Evolutionary conservation across 2,113 vertebrate genomes (phyloP).

Genomic region (Argyrosomus japonicus): DNA sequence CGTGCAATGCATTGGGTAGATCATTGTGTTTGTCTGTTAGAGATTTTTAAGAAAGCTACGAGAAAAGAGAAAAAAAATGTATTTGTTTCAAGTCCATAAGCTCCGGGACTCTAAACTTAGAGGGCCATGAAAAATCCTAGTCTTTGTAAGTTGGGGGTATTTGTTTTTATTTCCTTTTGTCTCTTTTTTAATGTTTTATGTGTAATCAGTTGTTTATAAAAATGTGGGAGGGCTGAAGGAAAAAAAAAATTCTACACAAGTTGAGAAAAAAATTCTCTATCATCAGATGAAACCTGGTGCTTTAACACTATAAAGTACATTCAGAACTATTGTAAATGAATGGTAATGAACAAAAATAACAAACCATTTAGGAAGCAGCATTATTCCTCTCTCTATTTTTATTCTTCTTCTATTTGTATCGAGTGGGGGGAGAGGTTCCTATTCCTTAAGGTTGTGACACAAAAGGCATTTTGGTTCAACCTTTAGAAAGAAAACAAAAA

Average conservation of each 20-base stretch:
- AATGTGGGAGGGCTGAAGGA: slow-evolving; percentile 87
- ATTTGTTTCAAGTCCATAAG: slow-evolving; percentile 86
- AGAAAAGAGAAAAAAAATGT: slow-evolving; percentile 84
- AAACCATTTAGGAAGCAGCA: slow-evolving; percentile 81
- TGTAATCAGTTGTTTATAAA: slow-evolving; percentile 87
- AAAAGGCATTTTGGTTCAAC: slow-evolving; percentile 86
- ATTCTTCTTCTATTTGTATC: slow-evolving; percentile 84
- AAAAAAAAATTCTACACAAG: slow-evolving; percentile 82
- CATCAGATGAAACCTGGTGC: slow-evolving; percentile 82
- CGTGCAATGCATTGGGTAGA: slow-evolving; percentile 90
- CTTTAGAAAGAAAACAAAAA: slow-evolving; percentile 64
- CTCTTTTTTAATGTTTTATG: slow-evolving; percentile 85
- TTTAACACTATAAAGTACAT: slow-evolving; percentile 86
- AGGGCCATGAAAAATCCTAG: slow-evolving; percentile 86
- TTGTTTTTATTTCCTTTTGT: slow-evolving; percentile 84
- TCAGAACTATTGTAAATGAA: slow-evolving; percentile 84
- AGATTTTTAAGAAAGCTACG: slow-evolving; percentile 87
- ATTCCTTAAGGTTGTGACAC: slow-evolving; percentile 82
- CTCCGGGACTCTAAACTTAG: slow-evolving; percentile 88
- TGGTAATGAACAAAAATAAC: slow-evolving; percentile 84
- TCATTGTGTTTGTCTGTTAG: slow-evolving; percentile 89
- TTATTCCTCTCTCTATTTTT: slow-evolving; percentile 83
- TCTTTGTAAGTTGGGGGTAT: slow-evolving; percentile 87
- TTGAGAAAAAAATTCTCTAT: slow-evolving; percentile 78
- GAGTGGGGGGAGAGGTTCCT: slow-evolving; percentile 78